These are phyloP conservation scores for Axis porcinus DNA, from an alignment of 2,113 vertebrate species.

Conservation along the genomic window DNA sequence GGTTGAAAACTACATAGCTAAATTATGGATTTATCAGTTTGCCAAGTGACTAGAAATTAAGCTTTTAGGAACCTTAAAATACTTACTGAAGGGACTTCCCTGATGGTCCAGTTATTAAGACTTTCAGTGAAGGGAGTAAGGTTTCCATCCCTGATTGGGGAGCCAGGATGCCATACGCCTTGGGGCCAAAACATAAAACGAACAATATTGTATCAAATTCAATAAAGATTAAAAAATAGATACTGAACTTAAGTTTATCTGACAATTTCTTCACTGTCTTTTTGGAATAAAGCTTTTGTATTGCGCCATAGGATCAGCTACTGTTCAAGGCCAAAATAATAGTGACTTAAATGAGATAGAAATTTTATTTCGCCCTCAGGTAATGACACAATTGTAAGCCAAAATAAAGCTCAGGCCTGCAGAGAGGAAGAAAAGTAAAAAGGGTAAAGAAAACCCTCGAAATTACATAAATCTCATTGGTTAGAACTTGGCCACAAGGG, in stretches of 20 bases:
- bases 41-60: constrained; percentile 14
- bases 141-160: background rate
- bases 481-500: background rate
- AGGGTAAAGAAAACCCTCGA: background rate
- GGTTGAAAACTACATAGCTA: background rate
- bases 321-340: background rate
- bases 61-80: background rate
- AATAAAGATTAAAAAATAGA: background rate
- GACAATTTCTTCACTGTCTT: background rate
- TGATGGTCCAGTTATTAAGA: background rate
- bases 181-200: background rate
- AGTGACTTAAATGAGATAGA: background rate
- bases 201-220: background rate
- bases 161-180: background rate
- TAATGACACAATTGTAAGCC: background rate
- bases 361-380: background rate
- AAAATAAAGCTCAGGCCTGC: background rate
- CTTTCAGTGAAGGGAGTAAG: background rate
- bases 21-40: background rate
- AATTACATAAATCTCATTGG: background rate
- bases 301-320: background rate
- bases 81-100: background rate
- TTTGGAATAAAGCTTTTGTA: background rate
- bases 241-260: background rate
- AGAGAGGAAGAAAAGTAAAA: background rate